A percentile compares a stretch with the other conserved stretches of the same genome.
Conservation (phyloP, 2,113 vertebrate genomes). For the Pangasianodon gigas region DNA sequence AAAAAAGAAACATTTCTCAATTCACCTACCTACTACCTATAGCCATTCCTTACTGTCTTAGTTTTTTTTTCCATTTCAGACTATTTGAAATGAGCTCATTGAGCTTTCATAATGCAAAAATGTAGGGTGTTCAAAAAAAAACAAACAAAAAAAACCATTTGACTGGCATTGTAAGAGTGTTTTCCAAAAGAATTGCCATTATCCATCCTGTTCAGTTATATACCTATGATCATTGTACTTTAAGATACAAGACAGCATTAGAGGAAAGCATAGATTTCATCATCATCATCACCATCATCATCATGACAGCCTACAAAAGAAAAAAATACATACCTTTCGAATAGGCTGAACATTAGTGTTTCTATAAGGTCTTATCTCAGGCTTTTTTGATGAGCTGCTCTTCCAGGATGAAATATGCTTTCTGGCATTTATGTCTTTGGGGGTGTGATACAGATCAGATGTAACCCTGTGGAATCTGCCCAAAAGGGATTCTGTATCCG, state of each 20-base stretch:
- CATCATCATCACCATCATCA: neutral
- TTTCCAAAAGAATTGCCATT: neutral
- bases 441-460: neutral
- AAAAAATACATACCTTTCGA: slow-evolving; percentile 68
- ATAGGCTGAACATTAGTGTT: slow-evolving; percentile 72
- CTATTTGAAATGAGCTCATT: too few relatives aligned
- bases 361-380: slow-evolving; percentile 72
- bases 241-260: neutral
- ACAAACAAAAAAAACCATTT: neutral
- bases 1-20: too few relatives aligned
- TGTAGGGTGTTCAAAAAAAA: neutral
- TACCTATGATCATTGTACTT: neutral
- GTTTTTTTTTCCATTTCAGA: too few relatives aligned
- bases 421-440: neutral
- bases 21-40: too few relatives aligned
- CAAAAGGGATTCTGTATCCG: slow-evolving; percentile 66
- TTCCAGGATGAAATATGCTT: slow-evolving; percentile 52
- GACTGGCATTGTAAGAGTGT: neutral
- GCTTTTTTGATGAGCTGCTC: slow-evolving; percentile 57
- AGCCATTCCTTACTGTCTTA: too few relatives aligned
- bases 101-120: neutral
- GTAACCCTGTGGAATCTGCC: neutral
- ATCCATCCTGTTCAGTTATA: neutral
- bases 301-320: neutral
- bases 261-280: neutral